phyloP scores from a whole-genome alignment of 2,888 invertebrate species.

The Nomada ruficornis region DNA sequence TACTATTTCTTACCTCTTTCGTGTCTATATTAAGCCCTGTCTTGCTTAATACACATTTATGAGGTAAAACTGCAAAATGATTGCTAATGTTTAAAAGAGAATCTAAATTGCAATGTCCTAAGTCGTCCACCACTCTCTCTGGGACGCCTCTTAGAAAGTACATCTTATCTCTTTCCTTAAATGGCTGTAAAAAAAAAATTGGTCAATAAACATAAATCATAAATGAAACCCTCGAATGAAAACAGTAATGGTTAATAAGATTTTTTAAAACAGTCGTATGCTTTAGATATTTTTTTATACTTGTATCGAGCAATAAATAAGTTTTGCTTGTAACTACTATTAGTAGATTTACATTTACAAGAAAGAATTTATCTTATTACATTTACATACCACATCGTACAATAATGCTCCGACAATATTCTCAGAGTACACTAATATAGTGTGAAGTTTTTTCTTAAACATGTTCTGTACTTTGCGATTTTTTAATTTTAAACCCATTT shows the following conservation, averaged over 20 bases:
- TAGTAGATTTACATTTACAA: not conserved
- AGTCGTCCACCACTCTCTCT: conserved; percentile 58
- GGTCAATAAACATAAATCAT: conserved; percentile 2
- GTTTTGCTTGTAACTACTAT: not conserved
- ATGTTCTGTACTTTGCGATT: conserved; percentile 42
- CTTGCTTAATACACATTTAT: conserved; percentile 66
- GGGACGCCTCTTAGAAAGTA: conserved; percentile 72
- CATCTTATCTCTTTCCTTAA: conserved; percentile 60
- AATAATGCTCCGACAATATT: conserved; percentile 76
- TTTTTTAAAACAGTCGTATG: not conserved
- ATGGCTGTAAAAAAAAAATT: conserved; percentile 61
- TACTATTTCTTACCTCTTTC: conserved; percentile 63
- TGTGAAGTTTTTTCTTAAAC: conserved; percentile 54
- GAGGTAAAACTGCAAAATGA: conserved; percentile 78
- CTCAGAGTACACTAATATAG: conserved; percentile 67
- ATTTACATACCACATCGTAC: conserved; percentile 66
- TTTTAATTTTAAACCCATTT: conserved; percentile 59
- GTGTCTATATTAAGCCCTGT: conserved; percentile 69
- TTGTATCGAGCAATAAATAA: not conserved
- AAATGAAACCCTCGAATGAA: not conserved
- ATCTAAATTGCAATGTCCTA: conserved; percentile 65
- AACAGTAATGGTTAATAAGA: not conserved
- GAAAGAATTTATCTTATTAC: not conserved
- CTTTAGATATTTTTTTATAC: not conserved
- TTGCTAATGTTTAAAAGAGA: conserved; percentile 72